Evolutionary conservation across 1,140 invertebrate species (phyloP).

Genomic region (Palaemon carinicauda): DNA sequence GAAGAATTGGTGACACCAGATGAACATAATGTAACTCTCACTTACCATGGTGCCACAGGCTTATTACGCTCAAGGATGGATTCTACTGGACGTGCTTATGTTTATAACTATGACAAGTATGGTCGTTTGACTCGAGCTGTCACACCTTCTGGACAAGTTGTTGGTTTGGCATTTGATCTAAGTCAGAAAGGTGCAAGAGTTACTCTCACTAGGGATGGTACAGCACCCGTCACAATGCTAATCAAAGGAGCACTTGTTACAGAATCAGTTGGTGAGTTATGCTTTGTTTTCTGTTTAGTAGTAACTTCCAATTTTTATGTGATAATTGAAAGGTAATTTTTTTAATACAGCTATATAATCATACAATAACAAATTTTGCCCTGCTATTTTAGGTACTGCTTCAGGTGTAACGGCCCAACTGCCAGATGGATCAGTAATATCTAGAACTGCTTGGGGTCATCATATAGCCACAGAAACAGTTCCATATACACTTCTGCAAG

Average conservation of each 20-base stretch:
- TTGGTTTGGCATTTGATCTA: slow-evolving; percentile 84
- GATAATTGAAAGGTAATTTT: neutral
- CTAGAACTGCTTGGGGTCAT: slow-evolving; percentile 82
- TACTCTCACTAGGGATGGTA: slow-evolving; percentile 82
- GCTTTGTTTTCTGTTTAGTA: neutral
- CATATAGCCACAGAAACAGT: slow-evolving; percentile 85
- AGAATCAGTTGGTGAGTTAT: slow-evolving; percentile 55
- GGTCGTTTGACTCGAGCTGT: slow-evolving; percentile 88
- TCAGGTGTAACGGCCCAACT: slow-evolving; percentile 81
- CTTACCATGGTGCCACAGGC: slow-evolving; percentile 89
- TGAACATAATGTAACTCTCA: slow-evolving; percentile 72
- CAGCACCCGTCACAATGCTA: slow-evolving; percentile 81
- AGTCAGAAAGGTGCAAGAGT: slow-evolving; percentile 88
- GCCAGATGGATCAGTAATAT: slow-evolving; percentile 82
- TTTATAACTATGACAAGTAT: slow-evolving; percentile 95
- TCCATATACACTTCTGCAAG: slow-evolving; percentile 82
- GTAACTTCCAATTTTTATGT: neutral
- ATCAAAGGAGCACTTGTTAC: slow-evolving; percentile 87
- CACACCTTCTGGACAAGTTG: slow-evolving; percentile 89
- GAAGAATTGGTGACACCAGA: slow-evolving; percentile 56
- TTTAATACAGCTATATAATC: too few species aligned
- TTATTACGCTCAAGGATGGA: slow-evolving; percentile 87
- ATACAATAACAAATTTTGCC: too few species aligned
- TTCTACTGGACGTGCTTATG: slow-evolving; percentile 88
- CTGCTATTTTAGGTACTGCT: slow-evolving; percentile 70